Evolutionary conservation across 2,113 vertebrate genomes (phyloP).

Genomic region (Equus quagga): DNA sequence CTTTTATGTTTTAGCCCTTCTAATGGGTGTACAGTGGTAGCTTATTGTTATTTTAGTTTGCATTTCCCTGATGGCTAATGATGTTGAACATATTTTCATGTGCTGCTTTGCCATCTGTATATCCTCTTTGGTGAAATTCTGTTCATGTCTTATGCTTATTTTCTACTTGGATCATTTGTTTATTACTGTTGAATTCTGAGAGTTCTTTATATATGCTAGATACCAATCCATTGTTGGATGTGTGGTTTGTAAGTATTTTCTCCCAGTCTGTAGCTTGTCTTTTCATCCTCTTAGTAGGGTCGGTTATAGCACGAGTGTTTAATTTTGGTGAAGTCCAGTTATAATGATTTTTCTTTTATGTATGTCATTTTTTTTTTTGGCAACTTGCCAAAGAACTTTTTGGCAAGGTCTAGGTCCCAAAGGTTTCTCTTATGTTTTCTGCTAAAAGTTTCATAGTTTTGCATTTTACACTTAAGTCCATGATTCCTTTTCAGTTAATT

Average conservation of each 20-base stretch:
- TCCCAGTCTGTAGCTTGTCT: not conserved
- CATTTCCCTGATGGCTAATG: not conserved
- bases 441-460: not conserved
- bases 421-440: not conserved
- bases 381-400: not conserved
- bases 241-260: not conserved
- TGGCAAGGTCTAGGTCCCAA: not conserved
- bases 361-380: not conserved
- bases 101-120: not conserved
- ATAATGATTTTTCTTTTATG: not conserved
- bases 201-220: not conserved
- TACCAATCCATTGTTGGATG: not conserved
- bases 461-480: not conserved
- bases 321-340: not conserved
- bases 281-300: not conserved
- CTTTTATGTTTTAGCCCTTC: constrained; percentile 44
- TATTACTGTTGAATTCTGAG: not conserved
- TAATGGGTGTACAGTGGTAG: not conserved
- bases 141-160: not conserved
- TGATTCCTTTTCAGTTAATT: not conserved
- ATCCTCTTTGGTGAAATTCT: not conserved
- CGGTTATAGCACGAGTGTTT: not conserved
- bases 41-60: constrained; percentile 1
- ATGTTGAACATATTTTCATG: not conserved
- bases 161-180: not conserved